phyloP scores from a whole-genome alignment of 2,113 vertebrate genomes.

The Indicator indicator region DNA sequence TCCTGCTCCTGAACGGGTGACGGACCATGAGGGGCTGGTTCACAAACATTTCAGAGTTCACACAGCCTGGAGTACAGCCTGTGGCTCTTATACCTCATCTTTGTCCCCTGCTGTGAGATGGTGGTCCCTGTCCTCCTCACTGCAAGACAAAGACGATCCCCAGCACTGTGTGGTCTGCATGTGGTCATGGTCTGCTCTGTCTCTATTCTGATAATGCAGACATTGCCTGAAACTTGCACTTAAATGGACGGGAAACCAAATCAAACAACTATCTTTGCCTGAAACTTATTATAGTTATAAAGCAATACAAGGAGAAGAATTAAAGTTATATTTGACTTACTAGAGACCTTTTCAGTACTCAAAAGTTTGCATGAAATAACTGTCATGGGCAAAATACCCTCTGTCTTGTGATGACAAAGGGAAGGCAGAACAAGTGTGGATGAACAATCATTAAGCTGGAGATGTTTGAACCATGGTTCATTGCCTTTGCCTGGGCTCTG shows the following conservation, averaged over 20 bases:
- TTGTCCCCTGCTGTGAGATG: neutral
- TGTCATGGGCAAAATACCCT: neutral
- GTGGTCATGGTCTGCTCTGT: neutral
- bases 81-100: neutral
- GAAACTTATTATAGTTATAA: neutral
- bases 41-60: neutral
- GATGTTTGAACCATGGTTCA: neutral
- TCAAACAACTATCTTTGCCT: neutral
- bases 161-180: neutral
- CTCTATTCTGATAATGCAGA: neutral
- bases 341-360: neutral
- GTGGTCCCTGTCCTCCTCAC: neutral
- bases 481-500: neutral
- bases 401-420: neutral
- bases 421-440: rapidly evolving
- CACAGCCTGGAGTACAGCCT: neutral
- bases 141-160: neutral
- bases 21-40: neutral
- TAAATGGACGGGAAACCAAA: neutral
- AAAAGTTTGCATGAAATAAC: neutral
- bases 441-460: neutral
- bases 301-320: neutral
- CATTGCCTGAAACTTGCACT: neutral
- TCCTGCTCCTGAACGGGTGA: neutral
- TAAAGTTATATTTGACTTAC: neutral